Percentiles rank a stretch among this genome's conserved stretches.
phyloP scores from a whole-genome alignment of 2,797 vertebrate species.

The Hyperoplus immaculatus region DNA sequence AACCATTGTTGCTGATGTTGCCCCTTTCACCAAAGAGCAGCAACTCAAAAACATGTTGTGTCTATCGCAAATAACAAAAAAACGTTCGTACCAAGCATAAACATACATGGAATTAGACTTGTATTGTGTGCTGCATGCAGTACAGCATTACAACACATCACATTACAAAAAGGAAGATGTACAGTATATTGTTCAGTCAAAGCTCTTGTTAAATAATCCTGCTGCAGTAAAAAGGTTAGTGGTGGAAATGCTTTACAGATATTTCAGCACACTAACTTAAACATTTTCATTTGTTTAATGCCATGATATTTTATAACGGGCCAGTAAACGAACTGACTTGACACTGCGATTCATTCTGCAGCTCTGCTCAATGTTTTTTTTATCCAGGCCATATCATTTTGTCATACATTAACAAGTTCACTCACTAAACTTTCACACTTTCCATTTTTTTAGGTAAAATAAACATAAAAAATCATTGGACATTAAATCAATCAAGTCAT shows the following conservation, averaged over 20 bases:
- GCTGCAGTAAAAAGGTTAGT: conserved; percentile 12
- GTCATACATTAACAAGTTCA: conserved; percentile 18
- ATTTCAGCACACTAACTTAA: conserved; percentile 15
- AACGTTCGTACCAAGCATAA: background rate
- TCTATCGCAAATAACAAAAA: no score
- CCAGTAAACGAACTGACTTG: conserved; percentile 17
- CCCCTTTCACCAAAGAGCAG: background rate
- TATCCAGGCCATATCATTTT: conserved; percentile 9
- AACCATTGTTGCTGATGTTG: background rate
- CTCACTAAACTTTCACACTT: conserved; percentile 5
- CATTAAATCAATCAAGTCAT: background rate
- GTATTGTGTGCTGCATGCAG: background rate
- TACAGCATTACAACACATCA: background rate
- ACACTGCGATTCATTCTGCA: conserved; percentile 9
- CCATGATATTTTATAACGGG: conserved; percentile 16
- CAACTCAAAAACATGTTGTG: background rate
- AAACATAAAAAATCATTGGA: background rate
- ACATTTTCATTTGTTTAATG: conserved; percentile 10
- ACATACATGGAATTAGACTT: background rate
- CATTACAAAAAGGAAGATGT: background rate
- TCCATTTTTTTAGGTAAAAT: background rate
- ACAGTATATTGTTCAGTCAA: background rate
- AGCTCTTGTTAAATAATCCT: background rate
- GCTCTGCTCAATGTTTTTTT: conserved; percentile 22
- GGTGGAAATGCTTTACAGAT: background rate